Percentiles rank a stretch among this genome's conserved stretches.
Conservation (phyloP, 2,888 invertebrate species). For the Cremastobaeus sp. region DNA sequence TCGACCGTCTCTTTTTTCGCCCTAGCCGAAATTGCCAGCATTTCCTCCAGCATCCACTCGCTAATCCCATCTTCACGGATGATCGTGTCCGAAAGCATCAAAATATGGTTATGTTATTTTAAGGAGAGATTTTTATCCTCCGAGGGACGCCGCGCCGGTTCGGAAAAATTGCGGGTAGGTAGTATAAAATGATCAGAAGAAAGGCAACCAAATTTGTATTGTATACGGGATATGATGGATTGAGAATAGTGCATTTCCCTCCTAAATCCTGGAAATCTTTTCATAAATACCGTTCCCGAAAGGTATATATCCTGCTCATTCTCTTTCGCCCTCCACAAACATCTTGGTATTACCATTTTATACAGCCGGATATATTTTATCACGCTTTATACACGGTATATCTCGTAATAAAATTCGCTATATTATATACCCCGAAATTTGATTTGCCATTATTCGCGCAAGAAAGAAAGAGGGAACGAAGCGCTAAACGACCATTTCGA, state of each 20-base stretch:
- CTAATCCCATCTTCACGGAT: conserved; percentile 32
- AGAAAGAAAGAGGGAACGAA: not conserved
- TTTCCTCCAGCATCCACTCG: not conserved
- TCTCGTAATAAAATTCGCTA: conserved; percentile 41
- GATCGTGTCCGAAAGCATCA: conserved; percentile 17
- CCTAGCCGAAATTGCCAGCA: not conserved
- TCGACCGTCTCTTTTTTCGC: not conserved
- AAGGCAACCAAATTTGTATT: too few species aligned
- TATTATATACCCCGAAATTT: conserved; percentile 51
- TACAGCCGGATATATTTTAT: conserved; percentile 46
- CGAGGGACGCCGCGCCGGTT: too few species aligned
- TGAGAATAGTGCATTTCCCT: not conserved
- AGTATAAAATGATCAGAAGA: too few species aligned
- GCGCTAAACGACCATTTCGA: too few species aligned
- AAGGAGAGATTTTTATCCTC: not conserved
- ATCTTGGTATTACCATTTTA: conserved; percentile 55
- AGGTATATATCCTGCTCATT: conserved; percentile 30
- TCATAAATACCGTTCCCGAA: conserved; percentile 31
- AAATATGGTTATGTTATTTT: conserved; percentile 23
- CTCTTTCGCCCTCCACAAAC: conserved; percentile 29
- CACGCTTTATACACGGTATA: conserved; percentile 39
- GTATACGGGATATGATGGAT: too few species aligned
- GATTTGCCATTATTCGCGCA: conserved; percentile 49
- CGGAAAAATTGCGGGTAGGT: too few species aligned
- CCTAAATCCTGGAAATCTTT: not conserved